Base-by-base conservation (phyloP, 2,797 vertebrate genomes). In the Siniperca scherzeri region DNA sequence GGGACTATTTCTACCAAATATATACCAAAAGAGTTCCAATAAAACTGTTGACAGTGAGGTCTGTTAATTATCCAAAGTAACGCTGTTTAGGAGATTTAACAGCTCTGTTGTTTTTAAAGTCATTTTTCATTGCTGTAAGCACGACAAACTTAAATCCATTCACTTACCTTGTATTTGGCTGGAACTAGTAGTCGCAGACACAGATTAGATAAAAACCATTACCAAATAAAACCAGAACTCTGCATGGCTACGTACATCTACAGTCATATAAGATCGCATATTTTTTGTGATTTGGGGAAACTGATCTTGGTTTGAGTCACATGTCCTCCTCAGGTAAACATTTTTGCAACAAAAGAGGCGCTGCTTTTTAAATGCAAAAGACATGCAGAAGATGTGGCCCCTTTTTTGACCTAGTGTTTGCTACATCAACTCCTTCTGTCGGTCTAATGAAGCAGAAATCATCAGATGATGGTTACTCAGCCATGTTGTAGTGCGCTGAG, bases 371-470 rank as follows among this genome's bases (percentile, higher is more conserved):
- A 44, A 9, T 19, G 8, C 30, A 52, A 13, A 16, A 11, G 42
- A n/a, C 27, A 33, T 2, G 16, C 17, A 6, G 57, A 62, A 27
- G 5, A 36, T 27, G 36, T 65, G 60, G 53, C 22, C 11, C 9
- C 11, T 22, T 3, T 21, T 61, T n/a, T 44, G 12, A 30, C 9
- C 6, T 27, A n/a, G 36, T 2, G 12, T 44, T 48, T 19, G 19
- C 12, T 16, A 1, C 25, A n/a, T 46, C 48, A 33, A 21, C 1
- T 36, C 17, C 40, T 53, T 25, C 48, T 27, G 38, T 36, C 4
- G 17, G n/a, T 40, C 22, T 59, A 61, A 60, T 53, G 76, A 71
- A 55, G 52, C 83, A 74, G 74, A 70, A 76, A 65, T n/a, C 67
- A 60, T 56, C 25, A 50, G 60, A 46, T 46, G 42, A 61, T 17